phyloP scores from a whole-genome alignment of 2,797 vertebrate genomes.

The Phrynocephalus forsythii region DNA sequence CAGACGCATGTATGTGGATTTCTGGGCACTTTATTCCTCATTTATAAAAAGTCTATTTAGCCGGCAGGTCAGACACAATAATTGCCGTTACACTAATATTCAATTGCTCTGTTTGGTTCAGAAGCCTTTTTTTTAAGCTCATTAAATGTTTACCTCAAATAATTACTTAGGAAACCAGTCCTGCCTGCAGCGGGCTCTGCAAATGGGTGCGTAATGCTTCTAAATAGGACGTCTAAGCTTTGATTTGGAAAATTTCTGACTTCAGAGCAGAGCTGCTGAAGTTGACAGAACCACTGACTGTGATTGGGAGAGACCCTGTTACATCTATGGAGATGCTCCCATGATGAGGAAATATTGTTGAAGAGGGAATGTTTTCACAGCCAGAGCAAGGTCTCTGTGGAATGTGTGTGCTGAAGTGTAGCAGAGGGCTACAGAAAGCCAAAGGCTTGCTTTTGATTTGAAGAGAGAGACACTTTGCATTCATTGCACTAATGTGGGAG shows the following conservation, averaged over 20 bases:
- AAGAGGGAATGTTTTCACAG: slow-evolving; percentile 71
- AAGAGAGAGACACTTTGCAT: slow-evolving; percentile 48
- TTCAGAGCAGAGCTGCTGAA: slow-evolving; percentile 7
- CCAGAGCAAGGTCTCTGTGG: slow-evolving; percentile 70
- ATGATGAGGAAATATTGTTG: slow-evolving; percentile 73
- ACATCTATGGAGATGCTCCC: slow-evolving; percentile 45
- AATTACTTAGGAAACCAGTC: slow-evolving; percentile 58
- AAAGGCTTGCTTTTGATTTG: slow-evolving; percentile 61
- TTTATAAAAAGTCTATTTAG: slow-evolving; percentile 64
- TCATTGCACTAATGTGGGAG: slow-evolving; percentile 45
- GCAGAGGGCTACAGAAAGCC: slow-evolving; percentile 53
- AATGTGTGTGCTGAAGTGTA: slow-evolving; percentile 60
- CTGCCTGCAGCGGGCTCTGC: slow-evolving; percentile 52
- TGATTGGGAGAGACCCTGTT: neutral
- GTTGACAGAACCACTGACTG: neutral
- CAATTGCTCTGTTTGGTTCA: slow-evolving; percentile 62
- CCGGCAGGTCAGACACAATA: slow-evolving; percentile 63
- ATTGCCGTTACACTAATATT: slow-evolving; percentile 71
- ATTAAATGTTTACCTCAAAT: slow-evolving; percentile 74
- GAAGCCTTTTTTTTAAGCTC: slow-evolving; percentile 47
- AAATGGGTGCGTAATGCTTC: slow-evolving; percentile 64
- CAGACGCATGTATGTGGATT: slow-evolving; percentile 74
- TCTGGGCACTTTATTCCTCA: slow-evolving; percentile 77
- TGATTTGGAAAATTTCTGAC: neutral
- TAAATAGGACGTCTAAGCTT: slow-evolving; percentile 45